Evolutionary conservation across 2,113 vertebrate genomes (phyloP).

Genomic region (Herpetotheres cachinnans): DNA sequence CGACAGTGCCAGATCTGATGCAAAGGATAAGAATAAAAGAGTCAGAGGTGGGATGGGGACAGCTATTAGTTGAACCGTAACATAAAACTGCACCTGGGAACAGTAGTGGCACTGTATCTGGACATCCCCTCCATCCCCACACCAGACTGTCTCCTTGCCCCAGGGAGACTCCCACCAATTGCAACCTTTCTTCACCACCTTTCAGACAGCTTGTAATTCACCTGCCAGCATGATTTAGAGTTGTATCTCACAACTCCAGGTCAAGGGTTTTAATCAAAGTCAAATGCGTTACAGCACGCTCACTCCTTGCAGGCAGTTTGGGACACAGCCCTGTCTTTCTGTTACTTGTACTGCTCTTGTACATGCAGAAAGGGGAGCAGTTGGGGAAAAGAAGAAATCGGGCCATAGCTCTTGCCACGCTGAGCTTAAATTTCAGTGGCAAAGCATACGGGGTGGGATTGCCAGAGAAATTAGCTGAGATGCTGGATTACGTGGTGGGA

Average conservation of each 20-base stretch:
- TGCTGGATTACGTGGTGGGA: neutral
- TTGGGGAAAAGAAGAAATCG: neutral
- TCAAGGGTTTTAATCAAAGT: conserved; percentile 12
- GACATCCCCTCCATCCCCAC: neutral
- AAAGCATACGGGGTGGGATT: neutral
- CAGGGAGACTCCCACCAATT: neutral
- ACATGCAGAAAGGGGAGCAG: neutral
- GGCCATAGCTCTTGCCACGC: neutral
- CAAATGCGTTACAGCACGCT: neutral
- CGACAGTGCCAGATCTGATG: neutral
- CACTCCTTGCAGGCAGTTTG: neutral
- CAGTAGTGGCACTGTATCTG: neutral
- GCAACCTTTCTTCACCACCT: neutral
- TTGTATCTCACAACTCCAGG: neutral
- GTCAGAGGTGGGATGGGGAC: neutral
- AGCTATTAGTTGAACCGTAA: neutral
- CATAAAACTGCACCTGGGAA: neutral
- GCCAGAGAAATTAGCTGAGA: neutral
- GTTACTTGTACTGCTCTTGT: neutral
- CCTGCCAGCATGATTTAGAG: conserved; percentile 19
- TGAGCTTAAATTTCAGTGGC: conserved; percentile 4
- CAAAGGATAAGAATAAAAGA: neutral
- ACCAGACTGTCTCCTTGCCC: neutral
- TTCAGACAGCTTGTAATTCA: conserved; percentile 11
- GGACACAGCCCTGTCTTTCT: neutral